These are phyloP conservation scores for Liodrosophila aerea DNA, from an alignment of 2,888 invertebrate species.

Conservation along the genomic window DNA sequence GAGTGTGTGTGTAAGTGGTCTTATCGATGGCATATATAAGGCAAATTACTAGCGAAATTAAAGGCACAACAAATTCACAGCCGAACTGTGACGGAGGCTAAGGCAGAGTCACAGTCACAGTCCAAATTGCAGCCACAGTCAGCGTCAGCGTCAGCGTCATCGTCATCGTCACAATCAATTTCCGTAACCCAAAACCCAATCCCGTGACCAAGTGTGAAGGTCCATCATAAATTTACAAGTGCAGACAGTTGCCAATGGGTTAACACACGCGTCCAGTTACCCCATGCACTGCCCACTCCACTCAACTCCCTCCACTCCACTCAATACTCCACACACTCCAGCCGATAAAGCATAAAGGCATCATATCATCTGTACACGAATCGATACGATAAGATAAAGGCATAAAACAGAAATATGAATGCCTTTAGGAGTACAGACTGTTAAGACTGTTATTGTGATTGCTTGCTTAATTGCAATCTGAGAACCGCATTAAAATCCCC, in stretches of 20 bases:
- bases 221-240: constrained; percentile 69
- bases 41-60: constrained; percentile 47
- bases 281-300: background rate
- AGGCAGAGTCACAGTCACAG: no score
- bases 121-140: no score
- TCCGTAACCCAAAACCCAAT: constrained; percentile 11
- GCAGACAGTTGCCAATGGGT: constrained; percentile 64
- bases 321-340: constrained; percentile 8
- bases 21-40: constrained; percentile 47
- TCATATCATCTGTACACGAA: no score
- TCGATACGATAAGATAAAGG: constrained; percentile 10
- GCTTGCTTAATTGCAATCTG: constrained; percentile 57
- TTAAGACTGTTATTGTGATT: constrained; percentile 47
- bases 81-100: no score
- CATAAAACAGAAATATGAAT: constrained; percentile 44
- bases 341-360: constrained; percentile 30
- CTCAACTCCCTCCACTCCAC: background rate
- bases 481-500: constrained; percentile 28
- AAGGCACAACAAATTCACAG: constrained; percentile 15
- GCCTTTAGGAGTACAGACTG: constrained; percentile 12
- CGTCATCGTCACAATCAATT: no score
- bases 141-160: no score
- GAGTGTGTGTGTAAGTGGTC: constrained; percentile 23
- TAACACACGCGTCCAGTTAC: constrained; percentile 6
- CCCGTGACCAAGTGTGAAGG: constrained; percentile 53